Conservation (phyloP, 2,113 vertebrate genomes). For the Rhea pennata region DNA sequence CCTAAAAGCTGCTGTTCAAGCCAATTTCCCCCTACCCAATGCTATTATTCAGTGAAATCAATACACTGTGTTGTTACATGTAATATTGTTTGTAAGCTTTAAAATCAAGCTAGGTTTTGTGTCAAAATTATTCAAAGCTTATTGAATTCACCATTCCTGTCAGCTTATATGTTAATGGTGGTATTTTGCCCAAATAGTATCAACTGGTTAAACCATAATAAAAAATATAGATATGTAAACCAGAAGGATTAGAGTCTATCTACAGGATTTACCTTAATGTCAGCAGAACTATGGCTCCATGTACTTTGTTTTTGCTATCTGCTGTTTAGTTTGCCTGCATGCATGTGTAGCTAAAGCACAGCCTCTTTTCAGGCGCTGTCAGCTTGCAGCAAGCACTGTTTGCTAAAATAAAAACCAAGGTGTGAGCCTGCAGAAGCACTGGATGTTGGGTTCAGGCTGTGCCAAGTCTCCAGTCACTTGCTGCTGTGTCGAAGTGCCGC, state of each 20-base stretch:
- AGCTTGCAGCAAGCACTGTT: neutral
- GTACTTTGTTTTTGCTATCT: neutral
- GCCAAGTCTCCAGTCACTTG: neutral
- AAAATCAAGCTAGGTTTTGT: conserved; percentile 34
- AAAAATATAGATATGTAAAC: neutral
- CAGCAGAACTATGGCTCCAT: neutral
- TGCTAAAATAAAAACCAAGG: neutral
- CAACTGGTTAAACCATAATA: neutral
- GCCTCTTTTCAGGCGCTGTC: neutral
- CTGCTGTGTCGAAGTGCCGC: neutral
- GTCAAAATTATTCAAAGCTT: conserved; percentile 49
- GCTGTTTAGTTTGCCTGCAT: neutral
- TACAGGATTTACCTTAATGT: neutral
- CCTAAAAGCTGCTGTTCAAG: neutral
- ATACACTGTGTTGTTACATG: conserved; percentile 1
- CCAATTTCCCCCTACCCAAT: neutral
- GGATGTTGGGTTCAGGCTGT: neutral
- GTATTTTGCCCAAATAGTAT: conserved; percentile 21
- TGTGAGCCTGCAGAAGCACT: neutral
- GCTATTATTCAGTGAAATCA: conserved; percentile 68
- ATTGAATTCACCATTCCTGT: conserved; percentile 39
- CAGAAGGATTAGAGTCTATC: conserved; percentile 6
- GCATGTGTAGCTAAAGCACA: neutral
- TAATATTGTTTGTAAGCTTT: conserved; percentile 36
- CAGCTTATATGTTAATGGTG: conserved; percentile 36